phyloP scores from a whole-genome alignment of 2,888 invertebrate genomes.

The Drosophila mayaguana region DNA sequence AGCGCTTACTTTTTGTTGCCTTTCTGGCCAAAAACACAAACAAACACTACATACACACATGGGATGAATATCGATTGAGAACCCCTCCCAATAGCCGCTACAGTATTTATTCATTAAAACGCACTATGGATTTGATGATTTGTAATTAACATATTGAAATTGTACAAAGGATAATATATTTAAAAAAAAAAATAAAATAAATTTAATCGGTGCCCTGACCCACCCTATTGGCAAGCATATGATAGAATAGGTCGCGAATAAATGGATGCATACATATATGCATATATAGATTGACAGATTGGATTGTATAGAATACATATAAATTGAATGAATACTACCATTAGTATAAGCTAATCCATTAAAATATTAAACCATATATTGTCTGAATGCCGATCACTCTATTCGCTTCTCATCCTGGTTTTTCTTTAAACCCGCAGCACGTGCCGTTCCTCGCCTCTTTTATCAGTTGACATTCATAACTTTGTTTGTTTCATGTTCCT shows the following conservation, averaged over 20 bases:
- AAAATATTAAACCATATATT: not conserved
- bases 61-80: constrained; percentile 31
- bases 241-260: not conserved
- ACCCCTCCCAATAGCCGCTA: not conserved
- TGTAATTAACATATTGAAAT: not conserved
- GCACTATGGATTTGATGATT: not conserved
- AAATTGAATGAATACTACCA: not conserved
- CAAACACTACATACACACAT: constrained; percentile 12
- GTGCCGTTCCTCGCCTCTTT: not conserved
- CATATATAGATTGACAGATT: no score
- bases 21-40: constrained; percentile 39
- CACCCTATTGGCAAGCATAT: no score
- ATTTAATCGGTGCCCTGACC: no score
- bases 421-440: not conserved
- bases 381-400: not conserved
- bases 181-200: no score
- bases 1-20: constrained; percentile 51
- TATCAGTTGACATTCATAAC: constrained; percentile 12
- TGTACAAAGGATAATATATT: not conserved
- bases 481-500: constrained; percentile 19
- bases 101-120: not conserved
- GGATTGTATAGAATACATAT: not conserved
- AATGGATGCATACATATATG: not conserved
- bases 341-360: not conserved
- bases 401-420: not conserved